Conservation (phyloP, 2,113 vertebrate genomes). For the Sturnus vulgaris region DNA sequence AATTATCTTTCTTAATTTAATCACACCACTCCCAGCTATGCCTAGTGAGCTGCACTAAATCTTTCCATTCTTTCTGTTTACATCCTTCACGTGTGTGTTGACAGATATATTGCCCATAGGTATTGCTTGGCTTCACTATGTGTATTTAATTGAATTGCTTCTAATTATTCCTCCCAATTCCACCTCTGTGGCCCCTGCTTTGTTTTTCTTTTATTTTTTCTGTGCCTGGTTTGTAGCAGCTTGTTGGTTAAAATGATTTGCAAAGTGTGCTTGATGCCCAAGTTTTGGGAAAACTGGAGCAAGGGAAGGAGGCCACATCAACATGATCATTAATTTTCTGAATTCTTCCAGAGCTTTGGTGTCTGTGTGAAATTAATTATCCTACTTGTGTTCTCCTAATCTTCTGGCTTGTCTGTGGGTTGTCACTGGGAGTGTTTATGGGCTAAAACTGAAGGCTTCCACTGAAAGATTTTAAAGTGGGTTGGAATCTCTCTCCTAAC, state of each 20-base stretch:
- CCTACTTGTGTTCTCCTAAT: neutral
- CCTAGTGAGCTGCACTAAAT: constrained; percentile 45
- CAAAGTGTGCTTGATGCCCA: fast-evolving
- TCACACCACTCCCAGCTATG: constrained; percentile 61
- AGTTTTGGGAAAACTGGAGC: neutral
- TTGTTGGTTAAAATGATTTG: neutral
- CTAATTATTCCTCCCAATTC: constrained; percentile 34
- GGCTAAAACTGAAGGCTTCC: neutral
- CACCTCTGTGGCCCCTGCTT: neutral
- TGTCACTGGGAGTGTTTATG: neutral
- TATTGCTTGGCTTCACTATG: constrained; percentile 17
- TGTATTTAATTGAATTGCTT: constrained; percentile 42
- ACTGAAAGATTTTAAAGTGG: neutral
- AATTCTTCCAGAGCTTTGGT: neutral
- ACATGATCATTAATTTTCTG: neutral
- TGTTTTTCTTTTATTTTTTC: neutral
- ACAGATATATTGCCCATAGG: constrained; percentile 42
- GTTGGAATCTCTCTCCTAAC: neutral
- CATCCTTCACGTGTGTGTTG: constrained; percentile 42
- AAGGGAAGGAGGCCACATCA: neutral
- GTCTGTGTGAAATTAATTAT: neutral
- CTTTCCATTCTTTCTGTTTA: constrained; percentile 49
- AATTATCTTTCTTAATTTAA: constrained; percentile 59
- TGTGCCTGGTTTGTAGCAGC: neutral
- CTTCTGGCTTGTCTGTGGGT: neutral